These are phyloP conservation scores for Tetramorium bicarinatum DNA, from an alignment of 2,888 invertebrate genomes.

Conservation along the genomic window DNA sequence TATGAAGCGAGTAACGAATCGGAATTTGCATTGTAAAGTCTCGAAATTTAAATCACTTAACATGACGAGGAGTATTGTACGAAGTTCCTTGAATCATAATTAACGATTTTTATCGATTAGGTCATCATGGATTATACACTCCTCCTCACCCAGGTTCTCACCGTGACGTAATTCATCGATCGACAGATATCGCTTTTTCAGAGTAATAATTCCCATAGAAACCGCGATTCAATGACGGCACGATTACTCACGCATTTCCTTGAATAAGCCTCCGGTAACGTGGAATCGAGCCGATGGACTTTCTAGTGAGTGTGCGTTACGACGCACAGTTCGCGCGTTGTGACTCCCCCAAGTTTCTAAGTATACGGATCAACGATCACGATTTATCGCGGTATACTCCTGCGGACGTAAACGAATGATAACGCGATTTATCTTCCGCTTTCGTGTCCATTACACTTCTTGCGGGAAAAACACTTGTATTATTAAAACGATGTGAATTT, in stretches of 20 bases:
- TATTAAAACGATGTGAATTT: neutral
- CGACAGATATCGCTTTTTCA: neutral
- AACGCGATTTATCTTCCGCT: constrained; percentile 6
- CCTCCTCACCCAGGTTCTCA: neutral
- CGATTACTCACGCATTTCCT: constrained; percentile 24
- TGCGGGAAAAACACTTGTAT: neutral
- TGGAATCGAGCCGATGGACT: constrained; percentile 21
- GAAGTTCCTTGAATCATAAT: constrained; percentile 9
- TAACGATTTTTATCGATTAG: constrained; percentile 22
- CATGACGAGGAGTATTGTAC: neutral
- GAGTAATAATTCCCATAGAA: constrained; percentile 20
- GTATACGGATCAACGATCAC: constrained; percentile 28
- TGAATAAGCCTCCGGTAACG: constrained; percentile 31
- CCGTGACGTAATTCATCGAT: neutral
- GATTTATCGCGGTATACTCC: neutral
- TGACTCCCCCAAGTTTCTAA: constrained; percentile 18
- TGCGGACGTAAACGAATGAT: constrained; percentile 1
- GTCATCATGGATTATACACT: constrained; percentile 17
- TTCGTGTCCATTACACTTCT: neutral
- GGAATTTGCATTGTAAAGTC: neutral
- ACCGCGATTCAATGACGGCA: constrained; percentile 51
- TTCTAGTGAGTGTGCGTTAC: neutral
- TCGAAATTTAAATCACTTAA: neutral
- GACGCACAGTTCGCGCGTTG: neutral
- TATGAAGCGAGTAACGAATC: neutral